Percentiles rank a stretch among this genome's conserved stretches.
phyloP scores from a whole-genome alignment of 2,888 invertebrate genomes.

The Linnaemya tessellans region DNA sequence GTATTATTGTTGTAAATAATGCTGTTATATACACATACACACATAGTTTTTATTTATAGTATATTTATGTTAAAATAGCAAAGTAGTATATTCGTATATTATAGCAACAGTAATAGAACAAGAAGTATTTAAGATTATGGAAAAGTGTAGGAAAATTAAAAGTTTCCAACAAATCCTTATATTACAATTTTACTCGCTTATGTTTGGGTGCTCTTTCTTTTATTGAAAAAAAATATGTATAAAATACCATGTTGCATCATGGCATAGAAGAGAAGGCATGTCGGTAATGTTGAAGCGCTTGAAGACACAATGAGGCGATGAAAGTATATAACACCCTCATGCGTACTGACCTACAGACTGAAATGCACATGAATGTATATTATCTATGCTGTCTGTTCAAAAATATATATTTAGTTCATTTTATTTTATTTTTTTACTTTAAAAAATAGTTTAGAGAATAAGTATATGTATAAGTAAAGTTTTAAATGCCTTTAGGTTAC shows the following conservation, averaged over 20 bases:
- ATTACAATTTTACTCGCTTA: neutral
- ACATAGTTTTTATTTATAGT: conserved; percentile 11
- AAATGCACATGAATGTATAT: neutral
- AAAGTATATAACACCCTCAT: conserved; percentile 36
- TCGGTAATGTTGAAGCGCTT: neutral
- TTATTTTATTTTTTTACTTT: neutral
- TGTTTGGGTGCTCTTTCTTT: neutral
- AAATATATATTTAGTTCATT: neutral
- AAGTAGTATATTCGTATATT: neutral
- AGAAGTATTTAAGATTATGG: neutral
- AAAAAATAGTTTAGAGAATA: neutral
- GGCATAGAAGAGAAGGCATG: neutral
- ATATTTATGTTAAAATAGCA: too few species aligned
- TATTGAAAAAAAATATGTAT: neutral
- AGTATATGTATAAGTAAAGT: neutral
- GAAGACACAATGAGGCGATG: neutral
- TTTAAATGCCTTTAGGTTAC: neutral
- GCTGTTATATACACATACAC: neutral
- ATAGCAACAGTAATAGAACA: neutral
- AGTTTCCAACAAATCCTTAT: neutral
- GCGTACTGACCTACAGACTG: conserved; percentile 61
- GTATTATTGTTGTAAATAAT: neutral
- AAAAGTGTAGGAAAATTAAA: neutral
- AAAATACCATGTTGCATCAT: neutral
- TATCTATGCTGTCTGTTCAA: neutral